phyloP scores from a whole-genome alignment of 2,797 vertebrate genomes.

The Chaetodon trifasciatus region DNA sequence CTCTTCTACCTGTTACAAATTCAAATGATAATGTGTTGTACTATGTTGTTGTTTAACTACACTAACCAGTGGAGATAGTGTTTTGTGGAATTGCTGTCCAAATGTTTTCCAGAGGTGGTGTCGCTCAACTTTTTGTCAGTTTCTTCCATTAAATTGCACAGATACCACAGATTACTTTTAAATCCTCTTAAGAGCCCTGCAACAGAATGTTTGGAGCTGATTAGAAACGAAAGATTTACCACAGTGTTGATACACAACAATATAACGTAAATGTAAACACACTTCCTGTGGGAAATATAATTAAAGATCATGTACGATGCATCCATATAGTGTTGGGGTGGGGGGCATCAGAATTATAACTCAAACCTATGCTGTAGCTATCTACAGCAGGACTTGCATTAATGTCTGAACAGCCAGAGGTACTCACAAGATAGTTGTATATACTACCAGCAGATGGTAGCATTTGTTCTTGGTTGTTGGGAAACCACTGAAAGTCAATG shows the following conservation, averaged over 20 bases:
- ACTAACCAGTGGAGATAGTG: neutral
- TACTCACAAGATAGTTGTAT: neutral
- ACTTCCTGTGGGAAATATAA: neutral
- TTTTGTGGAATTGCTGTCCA: neutral
- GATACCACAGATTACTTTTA: neutral
- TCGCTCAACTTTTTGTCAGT: neutral
- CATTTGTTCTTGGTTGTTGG: neutral
- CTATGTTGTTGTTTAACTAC: neutral
- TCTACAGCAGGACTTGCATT: neutral
- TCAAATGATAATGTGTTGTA: no score
- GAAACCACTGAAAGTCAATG: neutral
- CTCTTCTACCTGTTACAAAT: no score
- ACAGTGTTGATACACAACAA: neutral
- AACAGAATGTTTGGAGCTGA: neutral
- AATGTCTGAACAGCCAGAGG: no score
- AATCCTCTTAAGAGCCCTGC: neutral
- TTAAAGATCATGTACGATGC: neutral
- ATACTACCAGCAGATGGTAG: slow-evolving; percentile 43
- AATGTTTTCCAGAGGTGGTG: neutral
- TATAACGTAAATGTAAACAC: neutral
- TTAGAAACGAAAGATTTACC: neutral
- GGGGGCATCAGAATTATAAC: neutral
- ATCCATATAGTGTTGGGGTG: neutral
- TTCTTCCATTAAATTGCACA: neutral
- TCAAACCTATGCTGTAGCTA: neutral